Conservation (phyloP, 2,113 vertebrate species). For the Scatophagus argus region DNA sequence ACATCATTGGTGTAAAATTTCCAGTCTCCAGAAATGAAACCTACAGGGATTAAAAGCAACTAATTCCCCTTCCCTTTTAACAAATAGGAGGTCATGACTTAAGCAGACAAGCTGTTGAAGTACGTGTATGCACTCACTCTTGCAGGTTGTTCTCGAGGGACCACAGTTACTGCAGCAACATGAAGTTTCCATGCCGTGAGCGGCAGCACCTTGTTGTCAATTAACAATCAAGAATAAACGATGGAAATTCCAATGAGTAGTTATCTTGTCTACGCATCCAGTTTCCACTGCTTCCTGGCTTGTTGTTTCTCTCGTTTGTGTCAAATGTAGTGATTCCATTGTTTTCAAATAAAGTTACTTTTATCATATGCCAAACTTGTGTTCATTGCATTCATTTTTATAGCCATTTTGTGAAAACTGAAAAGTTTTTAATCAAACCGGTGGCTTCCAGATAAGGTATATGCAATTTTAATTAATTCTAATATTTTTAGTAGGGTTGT, state of each 20-base stretch:
- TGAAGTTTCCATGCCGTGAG: slow-evolving; percentile 37
- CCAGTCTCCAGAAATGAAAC: slow-evolving; percentile 19
- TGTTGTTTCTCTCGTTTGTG: slow-evolving; percentile 31
- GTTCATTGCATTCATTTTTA: not conserved
- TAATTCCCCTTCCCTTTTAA: slow-evolving; percentile 11
- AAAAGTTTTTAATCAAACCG: no score
- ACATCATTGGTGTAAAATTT: not conserved
- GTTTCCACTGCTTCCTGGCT: slow-evolving; percentile 18
- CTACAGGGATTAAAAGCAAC: slow-evolving; percentile 28
- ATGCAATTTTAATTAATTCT: no score
- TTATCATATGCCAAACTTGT: slow-evolving; percentile 33
- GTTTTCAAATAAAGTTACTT: slow-evolving; percentile 68
- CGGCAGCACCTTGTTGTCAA: slow-evolving; percentile 1
- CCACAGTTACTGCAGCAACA: slow-evolving; percentile 60
- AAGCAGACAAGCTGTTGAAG: slow-evolving; percentile 10
- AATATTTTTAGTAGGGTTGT: no score
- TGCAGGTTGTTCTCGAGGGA: slow-evolving; percentile 66
- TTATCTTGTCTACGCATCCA: slow-evolving; percentile 6
- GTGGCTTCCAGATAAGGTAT: not conserved
- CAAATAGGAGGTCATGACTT: slow-evolving; percentile 25
- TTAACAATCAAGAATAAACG: slow-evolving; percentile 20
- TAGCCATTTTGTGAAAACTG: not conserved
- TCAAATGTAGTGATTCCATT: slow-evolving; percentile 70
- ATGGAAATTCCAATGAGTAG: slow-evolving; percentile 47
- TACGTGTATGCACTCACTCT: slow-evolving; percentile 23